Conservation (phyloP, 2,113 vertebrate species). For the Engystomops pustulosus region DNA sequence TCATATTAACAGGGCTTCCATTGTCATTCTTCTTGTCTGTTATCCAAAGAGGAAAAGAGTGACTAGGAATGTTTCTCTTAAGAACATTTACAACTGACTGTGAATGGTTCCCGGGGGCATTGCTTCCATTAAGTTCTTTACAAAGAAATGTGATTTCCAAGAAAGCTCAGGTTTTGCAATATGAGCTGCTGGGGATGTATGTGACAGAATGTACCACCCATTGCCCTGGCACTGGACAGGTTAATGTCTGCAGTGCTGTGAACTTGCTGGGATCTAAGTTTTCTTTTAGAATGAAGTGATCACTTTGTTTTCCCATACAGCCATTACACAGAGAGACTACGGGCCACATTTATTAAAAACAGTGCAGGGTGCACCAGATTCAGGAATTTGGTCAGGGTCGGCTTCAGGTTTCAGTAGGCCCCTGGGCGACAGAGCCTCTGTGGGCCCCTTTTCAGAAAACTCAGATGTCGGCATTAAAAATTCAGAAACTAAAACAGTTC, state of each 20-base stretch:
- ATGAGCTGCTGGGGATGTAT: conserved; percentile 46
- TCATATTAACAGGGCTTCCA: conserved; percentile 59
- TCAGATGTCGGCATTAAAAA: no score
- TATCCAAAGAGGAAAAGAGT: conserved; percentile 60
- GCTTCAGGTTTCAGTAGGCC: no score
- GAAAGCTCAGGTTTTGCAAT: conserved; percentile 54
- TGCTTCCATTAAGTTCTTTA: conserved; percentile 57
- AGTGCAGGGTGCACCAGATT: no score
- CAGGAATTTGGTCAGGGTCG: no score
- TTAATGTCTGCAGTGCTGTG: conserved; percentile 20
- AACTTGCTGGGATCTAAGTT: not conserved
- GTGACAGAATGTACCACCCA: conserved; percentile 26
- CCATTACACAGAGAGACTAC: not conserved
- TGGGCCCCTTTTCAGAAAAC: no score
- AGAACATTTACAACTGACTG: conserved; percentile 59
- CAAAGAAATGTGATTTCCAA: conserved; percentile 57
- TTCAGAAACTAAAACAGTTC: no score
- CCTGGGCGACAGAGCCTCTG: no score
- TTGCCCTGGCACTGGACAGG: conserved; percentile 34
- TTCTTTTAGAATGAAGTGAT: not conserved
- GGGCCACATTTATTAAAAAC: no score
- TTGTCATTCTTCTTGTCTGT: conserved; percentile 56
- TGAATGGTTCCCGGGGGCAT: conserved; percentile 55
- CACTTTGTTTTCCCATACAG: not conserved
- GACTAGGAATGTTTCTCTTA: conserved; percentile 59